These are phyloP conservation scores for Cerastis leucographa DNA, from an alignment of 2,888 invertebrate genomes.

Conservation along the genomic window DNA sequence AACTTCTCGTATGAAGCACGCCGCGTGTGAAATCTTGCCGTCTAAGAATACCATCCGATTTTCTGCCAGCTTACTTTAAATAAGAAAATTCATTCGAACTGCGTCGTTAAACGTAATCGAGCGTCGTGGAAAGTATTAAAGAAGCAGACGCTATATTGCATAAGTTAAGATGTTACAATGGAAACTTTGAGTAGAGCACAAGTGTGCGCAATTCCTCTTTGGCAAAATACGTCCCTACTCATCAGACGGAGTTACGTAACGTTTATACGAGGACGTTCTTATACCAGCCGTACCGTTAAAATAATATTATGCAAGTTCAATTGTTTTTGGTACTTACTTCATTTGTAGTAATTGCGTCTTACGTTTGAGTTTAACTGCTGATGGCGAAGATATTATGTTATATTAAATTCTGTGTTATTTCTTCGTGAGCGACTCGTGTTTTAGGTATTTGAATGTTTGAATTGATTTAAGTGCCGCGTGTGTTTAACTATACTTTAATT, in stretches of 20 bases:
- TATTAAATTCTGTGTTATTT: conserved; percentile 34
- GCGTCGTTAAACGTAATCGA: conserved; percentile 90
- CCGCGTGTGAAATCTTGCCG: conserved; percentile 83
- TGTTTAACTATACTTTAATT: neutral
- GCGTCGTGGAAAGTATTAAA: conserved; percentile 89
- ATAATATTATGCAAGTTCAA: conserved; percentile 64
- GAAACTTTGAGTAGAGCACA: conserved; percentile 87
- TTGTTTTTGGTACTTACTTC: conserved; percentile 61
- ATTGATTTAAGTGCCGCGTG: conserved; percentile 5
- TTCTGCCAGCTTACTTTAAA: conserved; percentile 87
- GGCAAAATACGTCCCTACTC: conserved; percentile 80
- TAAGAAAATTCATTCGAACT: conserved; percentile 89
- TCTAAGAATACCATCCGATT: conserved; percentile 82
- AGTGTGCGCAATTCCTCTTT: conserved; percentile 87
- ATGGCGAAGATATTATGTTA: conserved; percentile 29
- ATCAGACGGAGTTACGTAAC: conserved; percentile 81
- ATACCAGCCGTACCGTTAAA: conserved; percentile 57
- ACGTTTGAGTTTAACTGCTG: conserved; percentile 39
- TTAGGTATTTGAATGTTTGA: conserved; percentile 8
- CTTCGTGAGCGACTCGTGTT: conserved; percentile 1
- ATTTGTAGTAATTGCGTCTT: conserved; percentile 51
- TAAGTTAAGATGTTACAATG: conserved; percentile 90
- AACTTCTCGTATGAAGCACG: conserved; percentile 82
- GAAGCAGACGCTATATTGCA: conserved; percentile 89
- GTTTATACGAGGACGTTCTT: conserved; percentile 54